Conservation (phyloP, 35 echinoderm and acorn worm species). For the Amphiura filiformis region DNA sequence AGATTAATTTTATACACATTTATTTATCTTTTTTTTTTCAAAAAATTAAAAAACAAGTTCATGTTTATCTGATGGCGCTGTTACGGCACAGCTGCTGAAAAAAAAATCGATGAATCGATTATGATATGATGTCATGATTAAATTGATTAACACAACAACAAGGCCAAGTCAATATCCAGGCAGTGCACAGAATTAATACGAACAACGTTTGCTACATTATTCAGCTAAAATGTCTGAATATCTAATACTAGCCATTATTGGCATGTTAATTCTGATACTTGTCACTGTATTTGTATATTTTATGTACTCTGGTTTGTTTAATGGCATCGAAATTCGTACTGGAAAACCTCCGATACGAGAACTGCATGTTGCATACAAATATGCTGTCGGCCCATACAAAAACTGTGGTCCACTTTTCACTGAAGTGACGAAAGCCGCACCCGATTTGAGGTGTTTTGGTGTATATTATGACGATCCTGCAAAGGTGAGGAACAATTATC, state of each 20-base stretch:
- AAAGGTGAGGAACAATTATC: no score
- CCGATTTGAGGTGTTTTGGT: constrained; percentile 51
- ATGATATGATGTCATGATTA: no score
- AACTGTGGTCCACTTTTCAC: constrained; percentile 65
- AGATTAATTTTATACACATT: no score
- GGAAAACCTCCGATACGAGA: constrained; percentile 71
- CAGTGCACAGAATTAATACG: no score
- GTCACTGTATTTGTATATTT: constrained; percentile 60
- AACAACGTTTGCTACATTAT: no score
- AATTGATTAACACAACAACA: no score
- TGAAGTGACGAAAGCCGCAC: constrained; percentile 51
- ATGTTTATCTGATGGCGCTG: no score
- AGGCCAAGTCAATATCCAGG: no score
- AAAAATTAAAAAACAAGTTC: no score
- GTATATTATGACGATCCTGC: constrained; percentile 89
- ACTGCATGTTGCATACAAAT: constrained; percentile 83
- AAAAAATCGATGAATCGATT: no score
- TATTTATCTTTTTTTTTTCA: no score
- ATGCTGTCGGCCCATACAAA: constrained; percentile 64
- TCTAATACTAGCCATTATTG: constrained; percentile 64
- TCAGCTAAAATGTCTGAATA: constrained; percentile 47
- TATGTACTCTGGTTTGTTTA: constrained; percentile 67
- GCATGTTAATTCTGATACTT: constrained; percentile 50
- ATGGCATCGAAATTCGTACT: constrained; percentile 55
- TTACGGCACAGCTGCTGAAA: no score